Evolutionary conservation across 2,113 vertebrate genomes (phyloP).

Genomic region (Polypterus bichir): DNA sequence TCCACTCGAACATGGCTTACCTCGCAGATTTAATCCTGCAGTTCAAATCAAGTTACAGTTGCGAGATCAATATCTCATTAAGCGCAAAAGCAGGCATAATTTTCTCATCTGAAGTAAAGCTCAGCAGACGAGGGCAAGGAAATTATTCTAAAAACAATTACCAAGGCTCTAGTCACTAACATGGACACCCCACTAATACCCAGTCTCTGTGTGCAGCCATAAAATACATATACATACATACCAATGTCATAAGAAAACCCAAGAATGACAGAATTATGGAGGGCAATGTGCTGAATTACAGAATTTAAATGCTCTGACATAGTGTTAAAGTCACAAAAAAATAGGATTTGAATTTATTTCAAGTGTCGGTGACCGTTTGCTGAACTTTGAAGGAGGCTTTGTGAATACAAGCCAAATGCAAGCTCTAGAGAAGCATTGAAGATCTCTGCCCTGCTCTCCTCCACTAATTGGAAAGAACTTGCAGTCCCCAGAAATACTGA

Average conservation of each 20-base stretch:
- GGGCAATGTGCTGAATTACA: slow-evolving; percentile 10
- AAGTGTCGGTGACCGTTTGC: slow-evolving; percentile 7
- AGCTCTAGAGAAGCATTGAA: slow-evolving; percentile 5
- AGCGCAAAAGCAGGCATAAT: slow-evolving; percentile 1
- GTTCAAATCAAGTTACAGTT: slow-evolving; percentile 6
- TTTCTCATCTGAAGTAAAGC: background rate
- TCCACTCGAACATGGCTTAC: background rate
- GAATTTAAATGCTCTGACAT: background rate
- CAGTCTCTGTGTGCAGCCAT: no score
- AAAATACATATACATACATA: no score
- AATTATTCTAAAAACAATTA: no score
- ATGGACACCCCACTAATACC: no score
- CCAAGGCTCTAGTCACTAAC: no score
- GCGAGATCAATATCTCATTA: slow-evolving; percentile 12
- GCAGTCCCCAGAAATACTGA: no score
- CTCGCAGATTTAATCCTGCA: slow-evolving; percentile 1
- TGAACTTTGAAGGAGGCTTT: slow-evolving; percentile 7
- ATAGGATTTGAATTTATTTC: background rate
- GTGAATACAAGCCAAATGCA: slow-evolving; percentile 11
- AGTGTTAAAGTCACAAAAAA: background rate
- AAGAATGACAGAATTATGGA: background rate
- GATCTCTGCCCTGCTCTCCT: no score
- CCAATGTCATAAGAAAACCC: no score
- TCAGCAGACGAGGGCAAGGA: no score
- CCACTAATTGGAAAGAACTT: no score